Percentiles rank a stretch among this genome's conserved stretches.
phyloP scores from a whole-genome alignment of 2,888 invertebrate genomes.

The Folsomia candida region DNA sequence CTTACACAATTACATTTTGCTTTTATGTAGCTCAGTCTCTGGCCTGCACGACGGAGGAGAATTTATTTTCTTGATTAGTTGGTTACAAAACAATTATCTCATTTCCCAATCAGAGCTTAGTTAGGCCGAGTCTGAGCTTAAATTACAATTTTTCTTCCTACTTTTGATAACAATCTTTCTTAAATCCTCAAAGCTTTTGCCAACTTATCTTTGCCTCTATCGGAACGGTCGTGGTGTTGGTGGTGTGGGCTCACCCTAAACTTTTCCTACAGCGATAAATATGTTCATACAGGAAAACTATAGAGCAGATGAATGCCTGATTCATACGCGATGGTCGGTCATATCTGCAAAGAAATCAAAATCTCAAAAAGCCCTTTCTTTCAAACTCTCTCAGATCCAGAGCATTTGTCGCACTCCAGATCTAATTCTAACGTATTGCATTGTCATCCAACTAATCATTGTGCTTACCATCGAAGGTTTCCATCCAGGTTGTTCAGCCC shows the following conservation, averaged over 20 bases:
- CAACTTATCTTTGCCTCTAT: not conserved
- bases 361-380: not conserved
- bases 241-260: not conserved
- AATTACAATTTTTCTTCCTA: slow-evolving; percentile 8
- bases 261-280: not conserved
- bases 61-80: not conserved
- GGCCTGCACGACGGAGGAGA: not conserved
- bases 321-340: not conserved
- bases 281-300: not conserved
- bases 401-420: not conserved
- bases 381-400: not conserved
- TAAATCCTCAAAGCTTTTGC: slow-evolving; percentile 7
- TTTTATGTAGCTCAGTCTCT: not conserved
- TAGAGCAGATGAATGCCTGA: not conserved
- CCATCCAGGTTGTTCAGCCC: too few species aligned
- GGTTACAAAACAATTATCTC: slow-evolving; percentile 7
- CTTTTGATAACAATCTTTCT: slow-evolving; percentile 3
- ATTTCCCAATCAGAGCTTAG: slow-evolving; percentile 4
- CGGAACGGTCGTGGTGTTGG: not conserved
- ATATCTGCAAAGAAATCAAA: not conserved
- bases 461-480: too few species aligned
- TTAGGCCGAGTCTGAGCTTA: not conserved
- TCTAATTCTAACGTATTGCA: not conserved
- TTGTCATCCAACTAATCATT: slow-evolving; percentile 1
- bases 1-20: not conserved